These are phyloP conservation scores for Oeneis ivallda DNA, from an alignment of 2,888 invertebrate species.

Conservation along the genomic window DNA sequence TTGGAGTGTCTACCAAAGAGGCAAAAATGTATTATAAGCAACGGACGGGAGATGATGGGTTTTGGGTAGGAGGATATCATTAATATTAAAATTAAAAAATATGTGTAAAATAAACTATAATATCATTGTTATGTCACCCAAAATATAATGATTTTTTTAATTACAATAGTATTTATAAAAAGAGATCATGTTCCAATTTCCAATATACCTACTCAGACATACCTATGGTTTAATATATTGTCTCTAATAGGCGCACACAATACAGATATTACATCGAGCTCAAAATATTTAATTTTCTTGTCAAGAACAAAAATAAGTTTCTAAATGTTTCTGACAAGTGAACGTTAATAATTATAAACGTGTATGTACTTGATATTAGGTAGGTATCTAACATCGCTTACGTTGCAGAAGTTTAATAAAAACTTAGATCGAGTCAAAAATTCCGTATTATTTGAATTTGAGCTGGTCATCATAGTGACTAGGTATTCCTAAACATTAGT, in stretches of 20 bases:
- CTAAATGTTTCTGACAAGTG: not conserved
- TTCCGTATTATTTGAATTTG: not conserved
- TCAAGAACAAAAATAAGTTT: not conserved
- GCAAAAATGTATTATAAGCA: slow-evolving; percentile 25
- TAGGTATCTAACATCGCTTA: not conserved
- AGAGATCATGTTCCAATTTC: too few relatives aligned
- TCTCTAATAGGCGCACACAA: too few relatives aligned
- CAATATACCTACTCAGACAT: too few relatives aligned
- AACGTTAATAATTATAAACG: not conserved
- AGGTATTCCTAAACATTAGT: too few relatives aligned
- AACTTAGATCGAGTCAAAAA: not conserved
- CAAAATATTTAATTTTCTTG: not conserved
- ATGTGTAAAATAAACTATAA: too few relatives aligned
- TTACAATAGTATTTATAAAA: too few relatives aligned
- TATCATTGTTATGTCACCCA: not conserved
- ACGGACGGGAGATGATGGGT: slow-evolving; percentile 10
- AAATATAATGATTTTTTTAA: not conserved
- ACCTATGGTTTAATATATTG: too few relatives aligned
- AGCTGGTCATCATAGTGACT: too few relatives aligned
- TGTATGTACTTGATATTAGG: not conserved
- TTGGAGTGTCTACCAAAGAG: slow-evolving; percentile 50
- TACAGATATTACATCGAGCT: too few relatives aligned
- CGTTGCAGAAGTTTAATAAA: not conserved
- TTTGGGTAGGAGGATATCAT: slow-evolving; percentile 10
- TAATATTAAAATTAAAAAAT: not conserved